Conservation (phyloP, 2,888 invertebrate genomes). For the Drosophila rellima region DNA sequence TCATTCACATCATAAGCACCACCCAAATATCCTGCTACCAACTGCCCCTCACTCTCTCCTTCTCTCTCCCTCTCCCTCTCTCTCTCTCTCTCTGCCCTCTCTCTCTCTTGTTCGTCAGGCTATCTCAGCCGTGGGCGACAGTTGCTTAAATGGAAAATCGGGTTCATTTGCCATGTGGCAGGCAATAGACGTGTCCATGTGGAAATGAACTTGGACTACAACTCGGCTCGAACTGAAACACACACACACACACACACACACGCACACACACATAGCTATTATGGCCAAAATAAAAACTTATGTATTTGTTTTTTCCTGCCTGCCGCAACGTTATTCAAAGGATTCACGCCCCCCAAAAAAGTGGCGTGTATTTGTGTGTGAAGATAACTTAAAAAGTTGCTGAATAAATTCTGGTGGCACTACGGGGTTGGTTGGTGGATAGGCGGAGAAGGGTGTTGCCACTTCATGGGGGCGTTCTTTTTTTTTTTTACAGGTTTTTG, state of each 20-base stretch:
- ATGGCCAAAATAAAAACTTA: no score
- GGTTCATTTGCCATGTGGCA: slow-evolving; percentile 37
- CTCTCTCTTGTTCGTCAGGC: neutral
- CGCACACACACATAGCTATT: no score
- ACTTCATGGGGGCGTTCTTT: neutral
- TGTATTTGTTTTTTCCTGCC: slow-evolving; percentile 55
- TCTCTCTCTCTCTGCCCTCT: neutral
- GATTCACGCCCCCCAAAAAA: slow-evolving; percentile 3
- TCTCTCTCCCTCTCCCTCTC: neutral
- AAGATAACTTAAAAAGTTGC: slow-evolving; percentile 36
- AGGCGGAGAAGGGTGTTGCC: neutral
- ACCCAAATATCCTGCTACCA: slow-evolving; percentile 1
- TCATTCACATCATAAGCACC: neutral
- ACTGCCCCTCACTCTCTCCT: neutral
- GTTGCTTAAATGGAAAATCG: slow-evolving; percentile 68
- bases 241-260: no score
- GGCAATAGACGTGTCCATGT: slow-evolving; percentile 33
- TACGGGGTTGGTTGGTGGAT: no score
- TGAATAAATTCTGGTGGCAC: slow-evolving; percentile 15
- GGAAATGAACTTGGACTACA: slow-evolving; percentile 4
- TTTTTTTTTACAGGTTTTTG: slow-evolving; percentile 3
- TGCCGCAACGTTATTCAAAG: slow-evolving; percentile 28
- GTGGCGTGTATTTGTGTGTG: slow-evolving; percentile 7
- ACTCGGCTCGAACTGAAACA: no score
- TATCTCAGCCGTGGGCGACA: slow-evolving; percentile 62